phyloP scores from a whole-genome alignment of 2,888 invertebrate genomes.

The Gryllus longicercus region DNA sequence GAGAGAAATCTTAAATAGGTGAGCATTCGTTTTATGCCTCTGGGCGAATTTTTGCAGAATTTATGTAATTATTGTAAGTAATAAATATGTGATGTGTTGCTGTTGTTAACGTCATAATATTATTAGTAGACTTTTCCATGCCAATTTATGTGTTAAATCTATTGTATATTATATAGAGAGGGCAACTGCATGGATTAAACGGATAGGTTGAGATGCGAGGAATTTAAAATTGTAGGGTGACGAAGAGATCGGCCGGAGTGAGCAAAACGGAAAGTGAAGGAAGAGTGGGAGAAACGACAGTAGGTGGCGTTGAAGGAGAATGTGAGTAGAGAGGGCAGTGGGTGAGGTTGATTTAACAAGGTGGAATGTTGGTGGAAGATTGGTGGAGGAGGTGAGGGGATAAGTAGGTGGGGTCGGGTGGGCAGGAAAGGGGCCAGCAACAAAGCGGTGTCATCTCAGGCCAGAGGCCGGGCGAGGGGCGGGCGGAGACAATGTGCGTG shows the following conservation, averaged over 20 bases:
- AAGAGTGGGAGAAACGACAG: slow-evolving; percentile 22
- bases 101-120: no score
- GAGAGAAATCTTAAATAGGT: no score
- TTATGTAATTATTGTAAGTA: no score
- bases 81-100: no score
- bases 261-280: slow-evolving; percentile 5
- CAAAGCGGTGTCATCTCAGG: background rate
- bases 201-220: slow-evolving; percentile 21
- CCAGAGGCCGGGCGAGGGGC: background rate
- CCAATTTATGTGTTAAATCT: no score
- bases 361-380: background rate
- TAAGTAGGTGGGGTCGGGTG: background rate
- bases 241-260: background rate
- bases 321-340: background rate
- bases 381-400: background rate
- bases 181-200: background rate
- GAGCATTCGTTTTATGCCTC: no score
- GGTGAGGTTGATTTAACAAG: background rate
- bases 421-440: background rate
- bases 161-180: no score
- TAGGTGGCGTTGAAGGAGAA: slow-evolving; percentile 6
- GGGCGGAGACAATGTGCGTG: background rate
- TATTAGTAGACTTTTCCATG: no score
- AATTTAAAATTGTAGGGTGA: background rate
- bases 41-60: no score